Conservation (phyloP, 2,113 vertebrate species). For the Hydrolagus affinis region DNA sequence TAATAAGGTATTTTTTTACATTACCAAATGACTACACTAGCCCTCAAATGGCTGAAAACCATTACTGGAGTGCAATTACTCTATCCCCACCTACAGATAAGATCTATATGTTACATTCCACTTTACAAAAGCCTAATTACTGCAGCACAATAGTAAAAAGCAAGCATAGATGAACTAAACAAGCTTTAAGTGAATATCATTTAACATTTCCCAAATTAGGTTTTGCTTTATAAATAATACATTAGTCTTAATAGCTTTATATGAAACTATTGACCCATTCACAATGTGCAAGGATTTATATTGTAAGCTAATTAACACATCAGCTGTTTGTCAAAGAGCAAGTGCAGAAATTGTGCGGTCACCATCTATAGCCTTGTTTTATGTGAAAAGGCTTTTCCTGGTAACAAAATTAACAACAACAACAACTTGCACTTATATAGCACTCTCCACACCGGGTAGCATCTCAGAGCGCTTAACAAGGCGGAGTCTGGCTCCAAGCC, state of each 20-base stretch:
- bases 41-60: background rate
- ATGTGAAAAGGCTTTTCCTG: too few species aligned
- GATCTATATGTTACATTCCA: slow-evolving; percentile 13
- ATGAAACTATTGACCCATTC: background rate
- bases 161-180: slow-evolving; percentile 7
- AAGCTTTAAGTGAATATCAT: slow-evolving; percentile 11
- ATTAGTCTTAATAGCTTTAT: slow-evolving; percentile 8
- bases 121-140: slow-evolving; percentile 11
- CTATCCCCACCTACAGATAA: slow-evolving; percentile 29
- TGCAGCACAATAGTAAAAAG: background rate
- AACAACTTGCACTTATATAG: too few species aligned
- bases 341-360: too few species aligned
- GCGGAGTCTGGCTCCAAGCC: too few species aligned
- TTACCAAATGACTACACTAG: background rate
- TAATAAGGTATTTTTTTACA: background rate
- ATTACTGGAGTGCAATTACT: background rate
- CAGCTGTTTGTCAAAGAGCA: background rate
- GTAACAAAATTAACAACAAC: too few species aligned
- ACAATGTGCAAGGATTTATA: slow-evolving; percentile 5
- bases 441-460: too few species aligned
- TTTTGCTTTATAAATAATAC: slow-evolving; percentile 20
- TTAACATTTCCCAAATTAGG: slow-evolving; percentile 18
- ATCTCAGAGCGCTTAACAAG: too few species aligned
- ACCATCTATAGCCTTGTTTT: too few species aligned
- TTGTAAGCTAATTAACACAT: slow-evolving; percentile 9